Evolutionary conservation across 2,113 vertebrate genomes (phyloP).

Genomic region (Callorhinus ursinus): DNA sequence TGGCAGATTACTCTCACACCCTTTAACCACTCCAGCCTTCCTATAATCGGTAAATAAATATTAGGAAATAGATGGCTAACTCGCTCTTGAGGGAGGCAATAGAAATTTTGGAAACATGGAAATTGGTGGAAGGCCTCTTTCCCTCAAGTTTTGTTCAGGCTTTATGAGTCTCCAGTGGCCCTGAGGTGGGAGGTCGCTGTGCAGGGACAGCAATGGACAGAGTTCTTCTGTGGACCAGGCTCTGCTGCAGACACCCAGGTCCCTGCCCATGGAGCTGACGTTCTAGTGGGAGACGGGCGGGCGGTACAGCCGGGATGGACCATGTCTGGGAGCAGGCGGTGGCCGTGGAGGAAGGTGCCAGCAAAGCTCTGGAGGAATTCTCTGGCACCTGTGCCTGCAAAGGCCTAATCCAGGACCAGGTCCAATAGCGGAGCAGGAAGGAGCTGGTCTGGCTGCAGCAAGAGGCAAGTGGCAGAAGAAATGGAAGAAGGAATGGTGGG

Average conservation of each 20-base stretch:
- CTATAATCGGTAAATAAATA: background rate
- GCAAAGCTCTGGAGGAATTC: background rate
- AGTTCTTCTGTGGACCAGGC: background rate
- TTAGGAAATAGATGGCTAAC: accelerated
- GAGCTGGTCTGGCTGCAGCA: background rate
- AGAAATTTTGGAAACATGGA: background rate
- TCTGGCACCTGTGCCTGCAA: background rate
- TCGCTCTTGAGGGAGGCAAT: background rate
- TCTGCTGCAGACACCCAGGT: background rate
- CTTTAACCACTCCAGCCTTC: background rate
- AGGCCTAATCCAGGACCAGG: background rate
- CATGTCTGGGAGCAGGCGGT: accelerated
- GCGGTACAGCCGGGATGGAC: accelerated
- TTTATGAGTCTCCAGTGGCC: background rate
- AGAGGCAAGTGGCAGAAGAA: background rate
- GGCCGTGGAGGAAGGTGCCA: too few species aligned
- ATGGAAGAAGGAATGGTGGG: accelerated
- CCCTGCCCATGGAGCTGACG: accelerated
- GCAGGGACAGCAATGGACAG: background rate
- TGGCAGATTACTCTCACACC: too few species aligned
- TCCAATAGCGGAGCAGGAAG: background rate
- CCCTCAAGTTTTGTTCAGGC: background rate
- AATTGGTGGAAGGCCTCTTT: too few species aligned
- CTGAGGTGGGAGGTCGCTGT: background rate
- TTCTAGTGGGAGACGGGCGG: accelerated